Evolutionary conservation across 92 coral and sea anemone species (phyloP), one percentile per base, ranked within the genome.

Genomic region (Phenganax subtilis): DNA sequence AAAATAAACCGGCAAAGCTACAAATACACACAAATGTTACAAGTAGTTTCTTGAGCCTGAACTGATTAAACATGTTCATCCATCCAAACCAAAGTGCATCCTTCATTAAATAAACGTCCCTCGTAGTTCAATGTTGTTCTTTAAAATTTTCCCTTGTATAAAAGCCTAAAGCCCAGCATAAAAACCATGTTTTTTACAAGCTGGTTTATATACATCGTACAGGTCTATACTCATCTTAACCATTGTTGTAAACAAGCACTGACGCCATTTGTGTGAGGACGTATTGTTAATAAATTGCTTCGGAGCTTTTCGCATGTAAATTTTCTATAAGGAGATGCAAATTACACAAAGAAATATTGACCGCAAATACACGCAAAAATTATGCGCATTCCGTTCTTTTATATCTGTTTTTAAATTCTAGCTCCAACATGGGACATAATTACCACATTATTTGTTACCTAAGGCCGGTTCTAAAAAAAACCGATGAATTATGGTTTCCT

Each of bases 241-340:
- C 83, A 79, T 64, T 51, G 11, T 14, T 9, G 27, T 62, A 77
- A 16, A 37, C 57, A 61, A 73, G 47, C 37, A 20, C 62, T 63
- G 65, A 57, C 57, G n/a, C 65, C 70, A 77, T 77, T 15, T 28
- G 16, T 77, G 71, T 52, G 30, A 60, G 15, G 8, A 59, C 14
- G 55, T 20, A 59, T 77, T 77, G 72, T 77, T 37, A 37, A 28
- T 47, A 3, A 61, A 44, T 10, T 6, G 57, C 12, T 25, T 57
- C 57, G 74, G 74, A 72, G 59, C 62, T 27, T 77, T 79, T 79
- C 74, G 65, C 63, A 79, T 79, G 83, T 54, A 79, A 79, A 79
- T 79, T 79, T 61, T 71, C 60, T 79, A 55, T 47, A 62, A 60
- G 54, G 6, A 56, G 10, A 79, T 79, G 83, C 83, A 79, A 79